Conservation (phyloP, 1,140 invertebrate genomes). For the Caenorhabditis tropicalis region DNA sequence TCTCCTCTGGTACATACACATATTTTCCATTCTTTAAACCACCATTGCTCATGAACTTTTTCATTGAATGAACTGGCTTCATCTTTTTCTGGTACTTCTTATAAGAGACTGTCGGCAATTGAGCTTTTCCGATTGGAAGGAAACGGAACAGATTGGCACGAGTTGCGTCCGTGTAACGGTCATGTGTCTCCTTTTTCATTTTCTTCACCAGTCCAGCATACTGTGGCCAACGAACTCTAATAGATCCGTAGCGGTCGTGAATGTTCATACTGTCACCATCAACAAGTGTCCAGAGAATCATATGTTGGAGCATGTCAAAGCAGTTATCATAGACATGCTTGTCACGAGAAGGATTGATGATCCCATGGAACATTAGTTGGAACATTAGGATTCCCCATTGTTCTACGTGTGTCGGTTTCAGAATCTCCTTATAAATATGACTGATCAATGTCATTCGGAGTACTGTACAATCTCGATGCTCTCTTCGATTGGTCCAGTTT, state of each 20-base stretch:
- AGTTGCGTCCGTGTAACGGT: neutral
- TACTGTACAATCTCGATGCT: constrained; percentile 14
- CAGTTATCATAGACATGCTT: constrained; percentile 16
- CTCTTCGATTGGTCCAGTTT: neutral
- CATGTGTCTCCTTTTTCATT: neutral
- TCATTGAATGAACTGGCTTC: neutral
- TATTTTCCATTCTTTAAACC: neutral
- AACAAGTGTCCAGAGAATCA: constrained; percentile 15
- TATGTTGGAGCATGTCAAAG: constrained; percentile 7
- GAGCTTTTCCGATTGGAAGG: neutral
- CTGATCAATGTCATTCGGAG: constrained; percentile 6
- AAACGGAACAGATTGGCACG: neutral
- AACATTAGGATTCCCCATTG: constrained; percentile 32
- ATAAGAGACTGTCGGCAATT: neutral
- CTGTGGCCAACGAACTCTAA: constrained; percentile 2
- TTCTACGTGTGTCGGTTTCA: neutral
- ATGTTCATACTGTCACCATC: neutral
- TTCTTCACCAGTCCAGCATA: constrained; percentile 6
- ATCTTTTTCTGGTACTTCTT: neutral
- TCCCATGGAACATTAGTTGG: constrained; percentile 41
- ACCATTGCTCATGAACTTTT: neutral
- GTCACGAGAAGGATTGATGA: constrained; percentile 10
- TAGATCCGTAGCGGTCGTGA: constrained; percentile 1
- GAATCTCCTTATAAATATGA: constrained; percentile 22
- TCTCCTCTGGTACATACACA: neutral